Base-by-base conservation (phyloP, 1,140 invertebrate genomes). In the Pogonomyrmex barbatus region DNA sequence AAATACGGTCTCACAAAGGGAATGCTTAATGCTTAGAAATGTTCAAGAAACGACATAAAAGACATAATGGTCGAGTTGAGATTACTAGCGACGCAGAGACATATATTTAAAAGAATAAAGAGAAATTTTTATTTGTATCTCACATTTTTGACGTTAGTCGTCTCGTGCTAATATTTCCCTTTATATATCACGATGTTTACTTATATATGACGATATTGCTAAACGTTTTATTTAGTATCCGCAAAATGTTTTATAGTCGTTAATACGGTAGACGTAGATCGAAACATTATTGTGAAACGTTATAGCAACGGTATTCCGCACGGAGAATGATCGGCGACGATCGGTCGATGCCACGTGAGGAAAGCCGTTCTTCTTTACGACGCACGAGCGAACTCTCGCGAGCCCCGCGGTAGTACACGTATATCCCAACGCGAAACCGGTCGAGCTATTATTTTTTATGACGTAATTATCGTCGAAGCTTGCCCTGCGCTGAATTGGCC, bases 401-500 rank as follows among this genome's bases (percentile, higher is more conserved):
- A 85, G 52, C 24, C 24, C n/a, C 50, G 42, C 47, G 56, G 73
- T 81, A 88, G 45, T 82, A 68, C 47, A 87, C 47, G 60, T 63
- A 63, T 63, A 63, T 50, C 56, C 67, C 81, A 58, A 78, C 39
- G 77, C 76, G 58, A 86, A 86, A 89, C 77, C 81, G 88, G 73
- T 87, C 70, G 62, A 65, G 56, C 76, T 86, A 86, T 89, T 89
- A 90, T 88, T 77, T 84, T 84, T 81, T 87, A 87, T 83, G 78
- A 85, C 65, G 85, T 78, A 87, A 89, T 87, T 89, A 89, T 62
- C 71, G 67, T 67, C 71, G 36, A 78, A 81, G 81, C 65, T n/a
- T 39, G 71, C 71, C 63, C 54, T 24, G 52, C 50, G 60, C 58
- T 77, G 56, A 33, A 89, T 89, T 78, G 78, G 73, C 24, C 77